Conservation (phyloP, 2,888 invertebrate species). For the Ennomos fuscantarius region DNA sequence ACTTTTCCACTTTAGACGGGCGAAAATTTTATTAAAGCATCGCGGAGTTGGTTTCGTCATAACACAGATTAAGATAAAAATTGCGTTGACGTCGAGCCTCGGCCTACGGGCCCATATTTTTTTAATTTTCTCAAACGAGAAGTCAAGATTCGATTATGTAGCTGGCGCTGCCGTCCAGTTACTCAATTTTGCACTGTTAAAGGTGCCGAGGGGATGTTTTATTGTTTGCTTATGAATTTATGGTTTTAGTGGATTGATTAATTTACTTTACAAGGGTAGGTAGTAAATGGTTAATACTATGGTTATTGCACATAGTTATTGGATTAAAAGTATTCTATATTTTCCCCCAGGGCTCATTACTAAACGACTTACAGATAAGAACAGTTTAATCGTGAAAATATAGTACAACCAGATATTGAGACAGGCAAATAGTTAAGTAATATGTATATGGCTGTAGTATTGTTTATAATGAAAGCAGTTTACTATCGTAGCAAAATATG, state of each 20-base stretch:
- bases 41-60: constrained; percentile 66
- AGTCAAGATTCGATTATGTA: constrained; percentile 76
- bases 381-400: too few relatives aligned
- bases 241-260: constrained; percentile 33
- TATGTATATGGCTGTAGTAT: too few relatives aligned
- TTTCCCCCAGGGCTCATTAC: too few relatives aligned
- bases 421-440: too few relatives aligned
- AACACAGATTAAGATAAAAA: constrained; percentile 80
- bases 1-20: constrained; percentile 46
- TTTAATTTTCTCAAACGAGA: constrained; percentile 81
- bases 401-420: too few relatives aligned
- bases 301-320: too few relatives aligned
- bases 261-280: background rate
- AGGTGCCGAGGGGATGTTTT: constrained; percentile 50
- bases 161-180: constrained; percentile 53
- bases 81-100: constrained; percentile 75
- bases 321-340: too few relatives aligned
- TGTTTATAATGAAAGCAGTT: too few relatives aligned
- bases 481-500: too few relatives aligned
- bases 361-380: too few relatives aligned
- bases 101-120: constrained; percentile 69
- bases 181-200: constrained; percentile 69
- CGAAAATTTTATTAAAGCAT: constrained; percentile 66
- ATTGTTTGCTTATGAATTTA: constrained; percentile 51
- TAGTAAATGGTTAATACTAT: too few relatives aligned